Base-by-base conservation (phyloP, 2,888 invertebrate species). In the Drosophila atroscutellata region DNA sequence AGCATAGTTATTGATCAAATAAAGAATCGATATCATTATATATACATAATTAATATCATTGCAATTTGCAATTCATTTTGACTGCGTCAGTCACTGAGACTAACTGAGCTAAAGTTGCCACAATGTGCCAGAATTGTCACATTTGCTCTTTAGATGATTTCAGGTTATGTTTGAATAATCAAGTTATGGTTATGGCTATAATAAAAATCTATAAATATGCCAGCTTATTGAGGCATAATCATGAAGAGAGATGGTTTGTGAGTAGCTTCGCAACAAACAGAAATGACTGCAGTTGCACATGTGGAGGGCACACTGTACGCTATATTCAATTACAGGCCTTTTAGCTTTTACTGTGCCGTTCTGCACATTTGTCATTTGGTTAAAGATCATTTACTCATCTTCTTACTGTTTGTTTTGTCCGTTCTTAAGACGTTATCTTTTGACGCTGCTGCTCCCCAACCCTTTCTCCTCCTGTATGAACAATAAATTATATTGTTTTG, bases 401-500 rank as follows among this genome's bases (percentile, higher is more conserved):
- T 62, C 71, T 75, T 66, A 47, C 61, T 28, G 24, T 34, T 59
- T 36, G 37, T 32, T 24, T 55, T 51, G 55, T 28, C 39, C 28
- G 57, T 62, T 66, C 72, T 59, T 56, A 55, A 67, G 62, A 34
- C 51, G 13, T 55, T 50, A 15, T 39, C 37, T 42, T 24, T 13
- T n/a, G 42, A 15, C 39, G 34, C 50, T 51, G 20, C 50, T 47
- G 49, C 55, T 56, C 54, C 36, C 32, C 47, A 13, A 26, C 9
- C n/a, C 50, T 55, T 64, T 64, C 54, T 70, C 66, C 72, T 65
- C 65, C 55, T 66, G 18, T 72, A 79, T 77, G 45, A 45, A 83
- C 86, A 83, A 83, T 86, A 81, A 83, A 80, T 77, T 80, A 80
- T 80, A 84, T 84, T 84, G 82, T 86, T 80, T 71, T 86, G 37